Base-by-base conservation (phyloP, 2,113 vertebrate species). In the Numida meleagris region DNA sequence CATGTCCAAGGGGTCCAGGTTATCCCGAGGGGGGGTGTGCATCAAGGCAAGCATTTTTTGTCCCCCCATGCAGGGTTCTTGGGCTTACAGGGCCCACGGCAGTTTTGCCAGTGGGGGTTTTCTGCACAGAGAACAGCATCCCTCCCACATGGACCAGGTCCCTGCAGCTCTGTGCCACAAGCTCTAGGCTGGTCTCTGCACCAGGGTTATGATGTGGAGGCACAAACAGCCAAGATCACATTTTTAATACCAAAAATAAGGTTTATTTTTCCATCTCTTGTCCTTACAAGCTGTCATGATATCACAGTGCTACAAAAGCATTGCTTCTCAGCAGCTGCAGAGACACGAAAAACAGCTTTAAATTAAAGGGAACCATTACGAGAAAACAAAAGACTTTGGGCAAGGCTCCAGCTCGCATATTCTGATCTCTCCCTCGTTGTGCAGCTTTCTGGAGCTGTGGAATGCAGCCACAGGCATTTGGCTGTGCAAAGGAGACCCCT, bases 211-310 rank as follows among this genome's bases (percentile, higher is more conserved):
- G 5, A 46, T 16, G 21, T 0, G 4, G 71, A 71, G 27, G 36
- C 10, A 72, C 38, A 75, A 31, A 31, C 25, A 24, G 29, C 48
- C 43, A 51, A 51, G 38, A 51, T 36, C 7, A 33, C 4, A 2
- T 34, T 57, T 94, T 65, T 61, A 50, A 2, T n/a, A 27, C 7
- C 9, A 48, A 83, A 86, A 86, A 18, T 9, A 68, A 2, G 1
- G 9, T 82, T 93, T 82, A 79, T 93, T 87, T 66, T 43, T 65
- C 23, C 6, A 9, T 46, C 29, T 45, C 78, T 33, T 42, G 13
- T 25, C 29, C 14, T 38, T 12, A 9, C 3, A 72, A 42, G 24
- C 14, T 19, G 3, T 4, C 46, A 70, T 0, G 1, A 2, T 34
- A 34, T 25, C 5, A 4, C 1, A 1, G 3, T 5, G 12, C 62